Base-by-base conservation (phyloP, 2,113 vertebrate genomes). In the Scytalopus superciliaris region DNA sequence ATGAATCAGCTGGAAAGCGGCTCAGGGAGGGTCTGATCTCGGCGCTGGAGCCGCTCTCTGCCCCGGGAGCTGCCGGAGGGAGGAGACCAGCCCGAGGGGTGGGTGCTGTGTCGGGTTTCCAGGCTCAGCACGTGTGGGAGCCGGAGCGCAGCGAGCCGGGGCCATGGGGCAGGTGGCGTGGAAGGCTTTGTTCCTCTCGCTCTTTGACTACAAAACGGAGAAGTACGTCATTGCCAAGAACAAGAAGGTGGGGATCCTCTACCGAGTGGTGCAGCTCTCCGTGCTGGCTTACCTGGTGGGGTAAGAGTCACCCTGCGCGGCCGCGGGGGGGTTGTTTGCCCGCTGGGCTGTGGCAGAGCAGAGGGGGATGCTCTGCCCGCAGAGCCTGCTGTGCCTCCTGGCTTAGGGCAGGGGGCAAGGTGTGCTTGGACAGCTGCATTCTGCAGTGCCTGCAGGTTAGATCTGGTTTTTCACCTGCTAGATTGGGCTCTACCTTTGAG, bases 221-320 rank as follows among this genome's bases (percentile, higher is more conserved):
- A 99, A 99, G 95, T 99, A 98, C 93, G 99, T 99, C 94, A 98
- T 99, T 57, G 99, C 99, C 2, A 98, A 99, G 97, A 99, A 99
- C 98, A 99, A 98, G 97, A 99, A 98, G 94, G 98, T 99, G 52
- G 99, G 99, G 74, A 94, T 99, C 64, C 98, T 99, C 68, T 99
- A 99, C 52, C 94, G 99, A 59, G 97, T 98, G 78, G 98, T 99
- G 95, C 99, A 99, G 97, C 96, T 99, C 84, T 98, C 98, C 75
- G 98, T 99, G 85, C 97, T 99, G 97, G 98, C 97, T 39, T 99
- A 99, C 98, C 97, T 99, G 76, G 98, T 99, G 97, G 98, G 99
- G 99, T 99, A 98, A 91, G 95, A 3, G 69, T 64, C 56, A 0
- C 22, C 5, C 39, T 91, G 40, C 40, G 40, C n/a, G n/a, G n/a